phyloP scores from a whole-genome alignment of 1,140 invertebrate genomes.

The Bombus pyrosoma region DNA sequence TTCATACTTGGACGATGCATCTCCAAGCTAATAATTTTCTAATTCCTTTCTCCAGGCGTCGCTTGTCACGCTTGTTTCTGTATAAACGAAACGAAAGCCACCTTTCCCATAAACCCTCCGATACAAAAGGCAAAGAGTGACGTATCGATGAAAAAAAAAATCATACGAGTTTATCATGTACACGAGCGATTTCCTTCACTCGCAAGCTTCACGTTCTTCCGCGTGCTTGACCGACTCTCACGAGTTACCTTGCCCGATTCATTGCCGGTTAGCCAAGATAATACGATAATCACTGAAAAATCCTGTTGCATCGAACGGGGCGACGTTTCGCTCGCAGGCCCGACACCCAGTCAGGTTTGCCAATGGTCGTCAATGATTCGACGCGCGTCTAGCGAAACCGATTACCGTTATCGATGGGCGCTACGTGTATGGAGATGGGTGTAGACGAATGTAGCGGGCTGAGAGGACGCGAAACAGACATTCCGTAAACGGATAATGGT shows the following conservation, averaged over 20 bases:
- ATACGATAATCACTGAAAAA: conserved; percentile 25
- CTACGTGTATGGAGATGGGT: neutral
- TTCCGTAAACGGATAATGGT: conserved; percentile 67
- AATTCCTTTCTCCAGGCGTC: neutral
- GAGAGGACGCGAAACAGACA: conserved; percentile 48
- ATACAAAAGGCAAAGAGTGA: neutral
- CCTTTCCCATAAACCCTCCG: neutral
- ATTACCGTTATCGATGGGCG: conserved; percentile 63
- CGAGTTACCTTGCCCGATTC: neutral
- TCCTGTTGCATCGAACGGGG: neutral
- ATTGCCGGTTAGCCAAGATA: conserved; percentile 1
- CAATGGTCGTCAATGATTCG: conserved; percentile 51
- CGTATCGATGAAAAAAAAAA: neutral
- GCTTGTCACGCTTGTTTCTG: neutral
- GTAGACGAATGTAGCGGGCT: neutral
- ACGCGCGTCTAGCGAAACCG: conserved; percentile 61
- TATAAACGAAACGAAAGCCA: neutral
- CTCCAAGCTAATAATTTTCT: neutral
- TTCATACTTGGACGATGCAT: neutral
- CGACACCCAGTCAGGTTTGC: no score
- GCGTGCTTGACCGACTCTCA: conserved; percentile 20
- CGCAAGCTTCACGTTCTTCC: neutral
- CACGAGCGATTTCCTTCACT: conserved; percentile 4
- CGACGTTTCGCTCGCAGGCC: no score
- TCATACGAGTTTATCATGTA: neutral